These are phyloP conservation scores for Ardeotis arabs DNA, from an alignment of 2,113 vertebrate genomes.

Conservation along the genomic window DNA sequence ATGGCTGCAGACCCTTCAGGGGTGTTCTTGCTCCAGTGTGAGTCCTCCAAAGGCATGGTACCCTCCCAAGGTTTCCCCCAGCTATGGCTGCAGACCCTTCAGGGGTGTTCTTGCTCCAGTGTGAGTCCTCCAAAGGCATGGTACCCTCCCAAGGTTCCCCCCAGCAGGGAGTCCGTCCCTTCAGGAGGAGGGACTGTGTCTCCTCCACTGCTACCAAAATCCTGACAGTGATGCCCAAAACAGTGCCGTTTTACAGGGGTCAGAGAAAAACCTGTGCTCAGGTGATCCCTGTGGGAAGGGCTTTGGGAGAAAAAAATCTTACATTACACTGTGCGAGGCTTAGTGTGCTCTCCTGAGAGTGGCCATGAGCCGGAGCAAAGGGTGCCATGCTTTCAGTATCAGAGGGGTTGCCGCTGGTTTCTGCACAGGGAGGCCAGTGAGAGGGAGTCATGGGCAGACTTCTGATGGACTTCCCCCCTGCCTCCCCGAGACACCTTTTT, in stretches of 20 bases:
- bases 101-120: background rate
- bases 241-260: too few species aligned
- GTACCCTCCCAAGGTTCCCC: background rate
- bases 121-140: background rate
- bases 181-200: too few species aligned
- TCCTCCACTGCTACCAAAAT: too few species aligned
- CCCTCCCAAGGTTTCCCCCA: too few species aligned
- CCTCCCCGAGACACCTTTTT: background rate
- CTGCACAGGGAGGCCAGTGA: background rate
- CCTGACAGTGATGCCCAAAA: too few species aligned
- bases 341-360: fast-evolving
- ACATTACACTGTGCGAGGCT: background rate
- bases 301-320: too few species aligned
- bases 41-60: too few species aligned
- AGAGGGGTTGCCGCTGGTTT: background rate
- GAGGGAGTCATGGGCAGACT: background rate
- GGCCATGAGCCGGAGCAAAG: background rate
- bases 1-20: too few species aligned
- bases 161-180: background rate
- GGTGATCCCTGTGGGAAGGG: too few species aligned
- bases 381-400: background rate
- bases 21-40: too few species aligned
- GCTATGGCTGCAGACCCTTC: background rate
- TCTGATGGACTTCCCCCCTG: fast-evolving
- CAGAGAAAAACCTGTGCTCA: too few species aligned